Evolutionary conservation across 1,140 invertebrate genomes (phyloP).

Genomic region (Drosophila parabipectinata): DNA sequence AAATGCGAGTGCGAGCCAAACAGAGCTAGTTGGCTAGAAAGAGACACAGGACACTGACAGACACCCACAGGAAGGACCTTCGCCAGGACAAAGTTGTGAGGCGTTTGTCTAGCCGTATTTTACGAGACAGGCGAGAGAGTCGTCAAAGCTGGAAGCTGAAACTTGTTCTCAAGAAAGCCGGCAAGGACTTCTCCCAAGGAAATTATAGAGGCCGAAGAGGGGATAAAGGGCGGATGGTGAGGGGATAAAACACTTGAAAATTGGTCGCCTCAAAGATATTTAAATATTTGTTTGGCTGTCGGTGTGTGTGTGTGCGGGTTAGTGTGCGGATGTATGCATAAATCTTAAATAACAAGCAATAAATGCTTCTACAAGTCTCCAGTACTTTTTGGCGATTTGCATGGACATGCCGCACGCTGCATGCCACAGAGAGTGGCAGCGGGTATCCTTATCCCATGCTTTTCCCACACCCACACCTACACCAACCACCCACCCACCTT

Average conservation of each 20-base stretch:
- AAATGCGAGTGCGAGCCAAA: background rate
- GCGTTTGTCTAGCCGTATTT: slow-evolving; percentile 66
- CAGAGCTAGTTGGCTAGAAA: background rate
- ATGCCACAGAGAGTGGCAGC: too few relatives aligned
- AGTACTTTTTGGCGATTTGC: slow-evolving; percentile 48
- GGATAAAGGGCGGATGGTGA: background rate
- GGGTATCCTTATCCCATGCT: background rate
- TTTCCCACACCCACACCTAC: too few relatives aligned
- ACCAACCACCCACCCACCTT: background rate
- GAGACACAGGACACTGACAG: background rate
- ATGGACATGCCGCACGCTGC: slow-evolving; percentile 1
- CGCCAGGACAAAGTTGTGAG: slow-evolving; percentile 64
- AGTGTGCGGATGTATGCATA: slow-evolving; percentile 27
- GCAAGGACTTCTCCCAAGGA: slow-evolving; percentile 1
- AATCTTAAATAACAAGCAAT: slow-evolving; percentile 80
- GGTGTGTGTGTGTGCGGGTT: slow-evolving; percentile 8
- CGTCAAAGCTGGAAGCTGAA: slow-evolving; percentile 69
- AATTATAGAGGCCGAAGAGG: background rate
- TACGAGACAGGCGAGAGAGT: slow-evolving; percentile 27
- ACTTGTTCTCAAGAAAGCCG: slow-evolving; percentile 56
- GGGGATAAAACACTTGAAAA: slow-evolving; percentile 54
- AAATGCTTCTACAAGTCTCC: slow-evolving; percentile 56
- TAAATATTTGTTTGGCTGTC: slow-evolving; percentile 61
- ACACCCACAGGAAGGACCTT: background rate
- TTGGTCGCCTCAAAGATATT: slow-evolving; percentile 75